A percentile compares a stretch with the other conserved stretches of the same genome.
Conservation (phyloP, 2,113 vertebrate species). For the Micromys minutus region DNA sequence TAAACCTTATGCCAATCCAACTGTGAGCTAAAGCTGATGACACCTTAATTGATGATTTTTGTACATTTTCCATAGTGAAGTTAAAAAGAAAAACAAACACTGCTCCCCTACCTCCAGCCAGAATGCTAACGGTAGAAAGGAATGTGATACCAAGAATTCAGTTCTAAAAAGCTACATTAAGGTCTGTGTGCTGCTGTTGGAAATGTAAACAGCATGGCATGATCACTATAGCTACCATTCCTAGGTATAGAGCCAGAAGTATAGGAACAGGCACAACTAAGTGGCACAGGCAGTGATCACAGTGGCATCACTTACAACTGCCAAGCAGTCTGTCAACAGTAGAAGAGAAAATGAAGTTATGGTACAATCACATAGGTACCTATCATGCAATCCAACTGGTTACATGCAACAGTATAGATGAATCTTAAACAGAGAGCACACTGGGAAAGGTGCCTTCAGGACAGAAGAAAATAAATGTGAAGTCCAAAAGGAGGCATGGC, state of each 20-base stretch:
- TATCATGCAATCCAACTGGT: too few species aligned
- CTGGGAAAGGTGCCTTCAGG: background rate
- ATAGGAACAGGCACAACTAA: too few species aligned
- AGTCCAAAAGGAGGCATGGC: background rate
- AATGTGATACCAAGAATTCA: background rate
- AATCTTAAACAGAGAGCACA: background rate
- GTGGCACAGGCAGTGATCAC: background rate
- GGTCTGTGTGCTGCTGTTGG: background rate
- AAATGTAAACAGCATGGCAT: accelerated
- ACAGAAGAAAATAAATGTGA: background rate
- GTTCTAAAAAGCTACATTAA: background rate
- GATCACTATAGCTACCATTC: background rate
- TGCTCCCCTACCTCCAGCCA: background rate
- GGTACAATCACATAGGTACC: background rate
- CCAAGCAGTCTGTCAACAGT: background rate
- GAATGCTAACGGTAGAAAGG: background rate
- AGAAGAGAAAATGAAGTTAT: background rate
- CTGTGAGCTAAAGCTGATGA: background rate
- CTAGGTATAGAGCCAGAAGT: background rate
- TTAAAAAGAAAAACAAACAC: background rate
- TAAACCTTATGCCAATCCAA: background rate
- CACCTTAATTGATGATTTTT: background rate
- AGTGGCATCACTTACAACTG: background rate
- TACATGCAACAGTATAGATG: background rate
- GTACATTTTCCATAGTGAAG: background rate